Base-by-base conservation (phyloP, 2,888 invertebrate species). In the Prionchulus punctatus region DNA sequence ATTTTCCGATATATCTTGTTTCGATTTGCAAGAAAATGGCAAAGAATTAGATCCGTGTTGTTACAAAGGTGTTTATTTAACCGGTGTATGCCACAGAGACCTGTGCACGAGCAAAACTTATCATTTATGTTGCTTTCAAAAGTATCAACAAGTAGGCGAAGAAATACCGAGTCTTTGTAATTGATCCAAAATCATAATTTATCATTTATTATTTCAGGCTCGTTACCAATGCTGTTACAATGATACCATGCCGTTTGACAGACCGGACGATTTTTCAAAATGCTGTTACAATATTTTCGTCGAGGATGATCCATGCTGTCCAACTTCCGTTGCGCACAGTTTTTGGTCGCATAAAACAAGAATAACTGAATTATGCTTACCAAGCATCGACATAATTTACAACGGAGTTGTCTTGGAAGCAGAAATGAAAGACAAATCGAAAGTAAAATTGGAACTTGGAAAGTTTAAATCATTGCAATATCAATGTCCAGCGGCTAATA, bases 91-190 rank as follows among this genome's bases (percentile, higher is more conserved):
- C 59, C 55, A 63, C n/a, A 64, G 66, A 0, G n/a, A n/a, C 4
- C 57, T 57, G 56, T 69, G 69, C 56, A 62, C 65, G 2, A 67
- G 66, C 30, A 56, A 60, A 18, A 69, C 67, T 0, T 55, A 59
- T 1, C 67, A 67, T 43, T 56, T 70, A 23, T 69, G 69, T 47
- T 69, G 69, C 53, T 65, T 69, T 43, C 69, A 69, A 57, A 67
- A 67, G 53, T 69, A 68, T 57, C 55, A 70, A n/a, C 69, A 68
- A 63, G 67, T 66, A 45, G 4, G 23, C 23, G 7, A 12, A 45
- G 4, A 12, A 36, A 12, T 36, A 7, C 36, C 18, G 36, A n/a
- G n/a, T n/a, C n/a, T n/a, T n/a, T n/a, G n/a, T n/a, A n/a, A n/a
- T n/a, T n/a, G n/a, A n/a, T n/a, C n/a, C n/a, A n/a, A n/a, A n/a